A percentile compares a stretch with the other conserved stretches of the same genome.
phyloP scores from a whole-genome alignment of 2,113 vertebrate species.

The Penelope pileata region DNA sequence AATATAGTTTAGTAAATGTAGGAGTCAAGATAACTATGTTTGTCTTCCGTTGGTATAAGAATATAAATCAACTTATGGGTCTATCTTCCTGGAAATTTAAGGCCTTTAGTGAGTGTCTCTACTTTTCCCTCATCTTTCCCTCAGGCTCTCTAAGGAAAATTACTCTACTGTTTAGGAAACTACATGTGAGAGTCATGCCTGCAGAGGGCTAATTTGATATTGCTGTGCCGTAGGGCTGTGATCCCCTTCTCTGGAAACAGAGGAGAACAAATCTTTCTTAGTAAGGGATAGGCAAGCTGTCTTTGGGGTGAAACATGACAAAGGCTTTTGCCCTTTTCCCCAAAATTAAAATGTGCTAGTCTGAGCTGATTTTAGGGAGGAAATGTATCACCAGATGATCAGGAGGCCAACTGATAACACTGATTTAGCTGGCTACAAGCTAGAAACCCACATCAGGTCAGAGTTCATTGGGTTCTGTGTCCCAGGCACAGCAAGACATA shows the following conservation, averaged over 20 bases:
- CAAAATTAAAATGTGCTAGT: background rate
- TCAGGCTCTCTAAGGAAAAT: background rate
- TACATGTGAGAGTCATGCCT: background rate
- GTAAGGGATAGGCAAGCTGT: rapidly evolving
- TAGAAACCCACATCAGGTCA: background rate
- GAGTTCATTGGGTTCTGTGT: background rate
- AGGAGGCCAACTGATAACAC: background rate
- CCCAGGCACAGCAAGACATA: background rate
- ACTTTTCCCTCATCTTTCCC: background rate
- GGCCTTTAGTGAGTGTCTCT: background rate
- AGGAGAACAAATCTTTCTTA: background rate
- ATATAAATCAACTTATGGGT: background rate
- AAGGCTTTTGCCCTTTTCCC: background rate
- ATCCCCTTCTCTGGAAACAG: background rate
- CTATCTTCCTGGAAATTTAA: background rate
- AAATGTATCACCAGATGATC: background rate
- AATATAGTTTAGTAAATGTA: background rate
- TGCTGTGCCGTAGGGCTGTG: background rate
- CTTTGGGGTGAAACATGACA: background rate
- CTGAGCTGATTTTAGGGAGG: background rate
- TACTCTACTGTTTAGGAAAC: background rate
- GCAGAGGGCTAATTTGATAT: background rate
- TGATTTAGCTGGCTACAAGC: background rate
- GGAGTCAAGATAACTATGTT: background rate
- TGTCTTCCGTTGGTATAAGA: background rate